phyloP scores from a whole-genome alignment of 2,113 vertebrate genomes.

The Eira barbara region DNA sequence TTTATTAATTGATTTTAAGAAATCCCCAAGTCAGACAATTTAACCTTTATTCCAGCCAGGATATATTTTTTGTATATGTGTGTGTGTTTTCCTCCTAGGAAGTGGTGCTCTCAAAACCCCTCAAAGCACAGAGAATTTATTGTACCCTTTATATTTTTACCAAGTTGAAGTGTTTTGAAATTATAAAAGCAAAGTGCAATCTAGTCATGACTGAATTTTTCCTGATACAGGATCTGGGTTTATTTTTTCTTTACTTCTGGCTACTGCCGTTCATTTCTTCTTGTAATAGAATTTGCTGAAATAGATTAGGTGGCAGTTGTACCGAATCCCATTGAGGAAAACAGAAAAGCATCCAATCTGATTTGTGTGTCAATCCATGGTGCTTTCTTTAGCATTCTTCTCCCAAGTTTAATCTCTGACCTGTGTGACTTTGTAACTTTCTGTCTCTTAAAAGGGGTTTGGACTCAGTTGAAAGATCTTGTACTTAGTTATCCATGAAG shows the following conservation, averaged over 20 bases:
- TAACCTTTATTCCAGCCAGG: slow-evolving; percentile 33
- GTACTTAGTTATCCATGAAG: slow-evolving; percentile 26
- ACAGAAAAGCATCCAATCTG: neutral
- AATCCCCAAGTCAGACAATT: neutral
- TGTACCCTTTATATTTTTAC: slow-evolving; percentile 55
- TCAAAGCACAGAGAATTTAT: slow-evolving; percentile 68
- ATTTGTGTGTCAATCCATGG: neutral
- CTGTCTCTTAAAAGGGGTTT: slow-evolving; percentile 39
- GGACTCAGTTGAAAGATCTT: slow-evolving; percentile 21
- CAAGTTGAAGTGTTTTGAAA: slow-evolving; percentile 46
- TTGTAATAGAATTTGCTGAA: slow-evolving; percentile 47
- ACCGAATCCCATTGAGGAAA: slow-evolving; percentile 21
- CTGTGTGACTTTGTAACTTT: slow-evolving; percentile 19
- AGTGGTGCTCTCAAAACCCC: slow-evolving; percentile 62
- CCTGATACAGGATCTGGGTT: neutral
- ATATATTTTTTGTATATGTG: neutral
- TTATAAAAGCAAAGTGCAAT: slow-evolving; percentile 49
- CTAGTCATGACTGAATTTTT: slow-evolving; percentile 31
- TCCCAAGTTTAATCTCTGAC: slow-evolving; percentile 35
- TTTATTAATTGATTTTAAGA: slow-evolving; percentile 36
- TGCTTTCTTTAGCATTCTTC: slow-evolving; percentile 17
- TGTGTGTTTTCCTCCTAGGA: slow-evolving; percentile 39
- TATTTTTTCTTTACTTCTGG: neutral
- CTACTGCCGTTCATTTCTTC: slow-evolving; percentile 18
- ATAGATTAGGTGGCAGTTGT: neutral